Evolutionary conservation across 2,797 vertebrate species (phyloP).

Genomic region (Microctenopoma steveboyesi): DNA sequence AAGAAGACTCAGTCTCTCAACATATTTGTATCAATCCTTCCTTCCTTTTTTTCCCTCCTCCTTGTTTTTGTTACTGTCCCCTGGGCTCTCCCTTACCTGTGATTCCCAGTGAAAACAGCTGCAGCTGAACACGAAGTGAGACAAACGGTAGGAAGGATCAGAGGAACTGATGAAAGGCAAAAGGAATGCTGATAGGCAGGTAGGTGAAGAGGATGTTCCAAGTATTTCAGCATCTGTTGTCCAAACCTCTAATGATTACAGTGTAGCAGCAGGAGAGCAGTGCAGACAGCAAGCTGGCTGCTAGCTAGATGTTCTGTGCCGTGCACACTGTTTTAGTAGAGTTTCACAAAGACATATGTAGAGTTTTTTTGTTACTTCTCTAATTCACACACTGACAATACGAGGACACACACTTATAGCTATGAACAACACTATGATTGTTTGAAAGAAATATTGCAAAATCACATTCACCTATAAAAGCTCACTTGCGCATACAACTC

Average conservation of each 20-base stretch:
- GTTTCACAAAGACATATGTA: slow-evolving; percentile 70
- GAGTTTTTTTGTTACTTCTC: slow-evolving; percentile 57
- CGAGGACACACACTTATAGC: slow-evolving; percentile 10
- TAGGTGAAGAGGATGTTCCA: slow-evolving; percentile 55
- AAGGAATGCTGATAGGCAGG: slow-evolving; percentile 67
- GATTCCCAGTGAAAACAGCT: slow-evolving; percentile 63
- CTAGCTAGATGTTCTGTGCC: slow-evolving; percentile 45
- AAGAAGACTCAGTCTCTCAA: neutral
- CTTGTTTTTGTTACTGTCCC: slow-evolving; percentile 18
- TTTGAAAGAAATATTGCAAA: neutral
- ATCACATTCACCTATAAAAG: neutral
- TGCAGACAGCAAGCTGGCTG: slow-evolving; percentile 29
- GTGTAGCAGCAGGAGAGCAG: slow-evolving; percentile 17
- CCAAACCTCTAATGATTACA: slow-evolving; percentile 65
- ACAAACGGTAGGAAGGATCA: slow-evolving; percentile 38
- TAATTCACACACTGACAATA: slow-evolving; percentile 29
- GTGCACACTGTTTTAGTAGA: slow-evolving; percentile 76
- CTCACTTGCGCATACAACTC: neutral
- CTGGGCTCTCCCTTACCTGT: slow-evolving; percentile 19
- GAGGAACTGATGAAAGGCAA: slow-evolving; percentile 45
- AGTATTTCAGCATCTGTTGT: slow-evolving; percentile 70
- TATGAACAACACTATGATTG: too few species aligned
- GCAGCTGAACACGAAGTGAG: slow-evolving; percentile 48
- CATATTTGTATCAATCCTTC: neutral
- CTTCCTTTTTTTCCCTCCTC: neutral